phyloP scores from a whole-genome alignment of 2,113 vertebrate species.

The Enhydra lutris region DNA sequence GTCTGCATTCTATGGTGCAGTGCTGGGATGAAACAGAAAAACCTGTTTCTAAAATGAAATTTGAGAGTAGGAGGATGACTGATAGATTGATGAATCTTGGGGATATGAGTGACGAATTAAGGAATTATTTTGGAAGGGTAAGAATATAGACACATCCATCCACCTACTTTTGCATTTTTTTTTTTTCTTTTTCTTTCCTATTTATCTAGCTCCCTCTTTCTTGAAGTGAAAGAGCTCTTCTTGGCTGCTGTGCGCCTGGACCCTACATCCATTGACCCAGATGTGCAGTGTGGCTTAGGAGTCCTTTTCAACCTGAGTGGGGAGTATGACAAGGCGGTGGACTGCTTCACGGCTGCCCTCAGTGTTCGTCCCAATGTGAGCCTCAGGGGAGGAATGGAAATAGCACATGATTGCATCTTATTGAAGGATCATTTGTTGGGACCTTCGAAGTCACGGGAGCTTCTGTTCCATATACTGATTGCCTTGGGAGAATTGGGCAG shows the following conservation, averaged over 20 bases:
- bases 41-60: not conserved
- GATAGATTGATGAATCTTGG: not conserved
- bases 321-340: slow-evolving; percentile 97
- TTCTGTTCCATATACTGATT: not conserved
- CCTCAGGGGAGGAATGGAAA: not conserved
- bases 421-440: not conserved
- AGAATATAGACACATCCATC: not conserved
- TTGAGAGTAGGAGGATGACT: not conserved
- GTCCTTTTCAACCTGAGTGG: slow-evolving; percentile 98
- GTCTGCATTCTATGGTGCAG: not conserved
- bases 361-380: slow-evolving; percentile 93
- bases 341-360: slow-evolving; percentile 96
- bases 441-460: not conserved
- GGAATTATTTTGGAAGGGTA: not conserved
- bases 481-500: not conserved
- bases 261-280: slow-evolving; percentile 91
- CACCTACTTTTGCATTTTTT: not conserved
- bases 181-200: not conserved
- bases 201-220: slow-evolving; percentile 88
- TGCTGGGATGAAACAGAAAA: not conserved
- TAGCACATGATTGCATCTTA: not conserved
- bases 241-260: slow-evolving; percentile 91
- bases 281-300: slow-evolving; percentile 96
- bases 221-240: slow-evolving; percentile 95
- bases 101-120: not conserved